phyloP scores from a whole-genome alignment of 37 sponge, comb jelly and placozoan genomes.

The Lycopodina hypogea region DNA sequence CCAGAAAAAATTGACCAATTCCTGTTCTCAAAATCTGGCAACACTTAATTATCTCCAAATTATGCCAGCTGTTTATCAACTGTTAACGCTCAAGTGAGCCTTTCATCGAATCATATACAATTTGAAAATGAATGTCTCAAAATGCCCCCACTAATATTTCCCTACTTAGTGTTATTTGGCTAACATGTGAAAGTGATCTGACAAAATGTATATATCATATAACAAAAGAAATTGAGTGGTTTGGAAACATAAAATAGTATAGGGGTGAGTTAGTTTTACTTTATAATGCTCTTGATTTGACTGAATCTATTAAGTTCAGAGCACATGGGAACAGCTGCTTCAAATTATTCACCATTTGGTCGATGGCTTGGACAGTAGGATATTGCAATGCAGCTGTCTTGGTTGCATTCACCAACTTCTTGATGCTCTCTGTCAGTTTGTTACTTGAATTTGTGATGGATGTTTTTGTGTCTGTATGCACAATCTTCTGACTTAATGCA shows the following conservation, averaged over 20 bases:
- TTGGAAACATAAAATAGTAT: background rate
- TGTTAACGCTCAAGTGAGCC: too few relatives aligned
- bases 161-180: background rate
- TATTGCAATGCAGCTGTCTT: conserved; percentile 79
- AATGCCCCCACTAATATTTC: too few relatives aligned
- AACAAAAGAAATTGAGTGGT: background rate
- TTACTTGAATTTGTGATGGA: conserved; percentile 61
- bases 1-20: too few relatives aligned
- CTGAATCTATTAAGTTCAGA: conserved; percentile 39
- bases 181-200: too few relatives aligned
- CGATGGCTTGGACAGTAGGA: conserved; percentile 59
- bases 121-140: too few relatives aligned
- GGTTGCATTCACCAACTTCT: conserved; percentile 61
- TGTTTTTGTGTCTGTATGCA: conserved; percentile 58
- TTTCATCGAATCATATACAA: too few relatives aligned
- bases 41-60: too few relatives aligned
- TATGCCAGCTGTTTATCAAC: too few relatives aligned
- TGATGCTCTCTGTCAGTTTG: conserved; percentile 61
- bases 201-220: background rate
- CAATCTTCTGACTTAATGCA: conserved; percentile 75
- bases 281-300: conserved; percentile 28
- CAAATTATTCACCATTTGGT: conserved; percentile 60
- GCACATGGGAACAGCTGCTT: conserved; percentile 45
- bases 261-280: background rate
- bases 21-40: too few relatives aligned